Base-by-base conservation (phyloP, 2,797 vertebrate species). In the Pachyuromys duprasi region DNA sequence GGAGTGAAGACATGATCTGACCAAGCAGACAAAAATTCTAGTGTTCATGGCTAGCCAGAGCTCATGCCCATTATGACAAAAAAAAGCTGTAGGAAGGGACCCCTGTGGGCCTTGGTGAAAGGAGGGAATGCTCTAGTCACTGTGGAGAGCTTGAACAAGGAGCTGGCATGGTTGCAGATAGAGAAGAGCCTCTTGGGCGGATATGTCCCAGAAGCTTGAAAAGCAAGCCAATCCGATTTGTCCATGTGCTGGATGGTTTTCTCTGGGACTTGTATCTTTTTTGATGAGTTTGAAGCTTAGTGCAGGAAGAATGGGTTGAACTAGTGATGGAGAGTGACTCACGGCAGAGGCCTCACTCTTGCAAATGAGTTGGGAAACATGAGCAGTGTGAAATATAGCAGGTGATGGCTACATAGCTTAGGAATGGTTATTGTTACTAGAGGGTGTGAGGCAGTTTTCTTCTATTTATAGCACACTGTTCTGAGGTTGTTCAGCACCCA, bases 381-480 rank as follows among this genome's bases (percentile, higher is more conserved):
- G 90, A 96, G 78, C 69, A 90, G 74, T 82, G 78, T 95, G 94
- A 97, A 97, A 95, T 96, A 83, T 36, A 96, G 81, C 89, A 96
- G 78, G 91, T 14, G 0, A 95, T 89, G 81, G 94, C 93, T 97
- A 93, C 94, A 90, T 86, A 86, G 94, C 91, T 96, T 75, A 60
- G 65, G 84, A 36, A 62, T 89, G 72, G 93, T 96, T 98, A 93
- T 96, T 97, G 96, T 98, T 97, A 97, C 95, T 93, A 96, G 97
- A 94, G 86, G 88, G 84, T 87, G 70, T 96, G 94, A 96, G 87
- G 84, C 84, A 86, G 67, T 63, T 67, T 93, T 95, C 60, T 92
- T 88, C 94, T 96, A 95, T 97, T 97, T 93, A 94, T 95, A 90
- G 88, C 2, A 0, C n/a, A 31, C 69, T 57, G 15, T 79, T 91